Evolutionary conservation across 2,113 vertebrate species (phyloP).

Genomic region (Phalacrocorax pelagicus): DNA sequence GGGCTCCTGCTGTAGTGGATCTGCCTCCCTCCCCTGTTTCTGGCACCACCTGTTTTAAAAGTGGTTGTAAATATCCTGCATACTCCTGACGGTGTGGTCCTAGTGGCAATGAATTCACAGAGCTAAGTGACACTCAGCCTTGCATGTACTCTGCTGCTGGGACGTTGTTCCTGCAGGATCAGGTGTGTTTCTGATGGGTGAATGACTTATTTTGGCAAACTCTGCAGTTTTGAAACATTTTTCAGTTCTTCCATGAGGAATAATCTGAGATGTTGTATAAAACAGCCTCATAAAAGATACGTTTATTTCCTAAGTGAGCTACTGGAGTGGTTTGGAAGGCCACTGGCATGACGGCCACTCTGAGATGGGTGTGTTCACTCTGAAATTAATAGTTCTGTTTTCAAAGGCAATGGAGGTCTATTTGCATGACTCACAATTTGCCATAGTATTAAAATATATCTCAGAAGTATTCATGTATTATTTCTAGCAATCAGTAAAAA

Average conservation of each 20-base stretch:
- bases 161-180: neutral
- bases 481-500: neutral
- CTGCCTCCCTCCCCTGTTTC: neutral
- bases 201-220: neutral
- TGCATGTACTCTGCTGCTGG: neutral
- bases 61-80: neutral
- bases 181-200: neutral
- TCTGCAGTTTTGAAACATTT: neutral
- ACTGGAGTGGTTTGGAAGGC: neutral
- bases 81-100: neutral
- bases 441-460: neutral
- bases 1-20: neutral
- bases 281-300: neutral
- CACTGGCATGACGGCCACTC: neutral
- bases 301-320: neutral
- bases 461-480: neutral
- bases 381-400: constrained; percentile 32
- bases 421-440: constrained; percentile 20
- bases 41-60: neutral
- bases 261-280: rapidly evolving
- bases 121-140: neutral
- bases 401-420: constrained; percentile 25
- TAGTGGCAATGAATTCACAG: neutral
- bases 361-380: neutral
- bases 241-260: neutral